These are phyloP conservation scores for Riptortus pedestris DNA, from an alignment of 1,140 invertebrate species.

Conservation along the genomic window DNA sequence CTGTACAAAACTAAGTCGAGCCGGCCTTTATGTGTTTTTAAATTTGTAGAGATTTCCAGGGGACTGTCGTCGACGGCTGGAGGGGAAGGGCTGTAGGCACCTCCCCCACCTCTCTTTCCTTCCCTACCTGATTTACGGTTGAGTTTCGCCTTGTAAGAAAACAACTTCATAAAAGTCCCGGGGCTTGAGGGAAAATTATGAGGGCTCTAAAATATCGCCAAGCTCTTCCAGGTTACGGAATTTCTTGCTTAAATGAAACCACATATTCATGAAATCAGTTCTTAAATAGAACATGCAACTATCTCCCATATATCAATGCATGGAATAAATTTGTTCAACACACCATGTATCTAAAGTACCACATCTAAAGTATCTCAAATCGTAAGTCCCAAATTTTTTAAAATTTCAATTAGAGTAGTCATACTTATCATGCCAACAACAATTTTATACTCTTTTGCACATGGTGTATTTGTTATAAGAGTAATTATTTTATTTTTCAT, in stretches of 20 bases:
- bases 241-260: not conserved
- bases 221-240: not conserved
- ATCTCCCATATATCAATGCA: too few species aligned
- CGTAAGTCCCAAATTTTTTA: too few species aligned
- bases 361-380: too few species aligned
- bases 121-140: not conserved
- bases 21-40: not conserved
- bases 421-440: too few species aligned
- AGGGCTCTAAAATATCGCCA: not conserved
- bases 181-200: not conserved
- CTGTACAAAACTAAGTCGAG: not conserved
- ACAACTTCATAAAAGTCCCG: slow-evolving; percentile 10
- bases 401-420: too few species aligned
- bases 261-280: not conserved
- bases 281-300: too few species aligned
- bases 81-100: not conserved
- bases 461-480: too few species aligned
- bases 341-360: too few species aligned
- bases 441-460: too few species aligned
- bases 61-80: not conserved
- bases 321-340: too few species aligned
- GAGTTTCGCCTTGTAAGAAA: slow-evolving; percentile 4
- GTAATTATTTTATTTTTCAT: too few species aligned
- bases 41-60: not conserved
- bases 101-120: not conserved